phyloP scores from a whole-genome alignment of 2,113 vertebrate species.

The Etia nguti region DNA sequence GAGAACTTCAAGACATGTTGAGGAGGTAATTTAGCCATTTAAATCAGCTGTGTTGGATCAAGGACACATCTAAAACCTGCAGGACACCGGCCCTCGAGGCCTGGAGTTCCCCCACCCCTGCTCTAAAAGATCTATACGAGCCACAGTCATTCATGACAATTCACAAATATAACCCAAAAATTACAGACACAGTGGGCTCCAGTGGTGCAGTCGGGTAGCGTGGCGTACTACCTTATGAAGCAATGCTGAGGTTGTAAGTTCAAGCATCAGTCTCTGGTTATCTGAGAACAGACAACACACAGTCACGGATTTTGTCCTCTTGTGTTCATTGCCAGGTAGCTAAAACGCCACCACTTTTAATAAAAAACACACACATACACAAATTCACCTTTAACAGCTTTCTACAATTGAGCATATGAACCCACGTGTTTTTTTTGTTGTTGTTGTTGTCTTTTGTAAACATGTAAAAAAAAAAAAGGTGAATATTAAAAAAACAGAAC shows the following conservation, averaged over 20 bases:
- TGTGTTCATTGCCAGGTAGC: constrained; percentile 69
- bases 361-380: neutral
- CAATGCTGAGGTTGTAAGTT: constrained; percentile 40
- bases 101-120: neutral
- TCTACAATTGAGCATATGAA: constrained; percentile 65
- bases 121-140: neutral
- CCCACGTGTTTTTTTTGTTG: constrained; percentile 28
- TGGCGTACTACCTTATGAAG: constrained; percentile 6
- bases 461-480: constrained; percentile 69
- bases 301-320: neutral
- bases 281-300: neutral
- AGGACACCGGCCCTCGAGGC: neutral
- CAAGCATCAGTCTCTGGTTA: constrained; percentile 27
- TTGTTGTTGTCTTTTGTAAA: constrained; percentile 11
- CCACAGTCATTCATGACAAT: neutral
- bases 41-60: neutral
- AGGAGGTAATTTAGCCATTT: neutral
- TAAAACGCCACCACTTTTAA: constrained; percentile 86
- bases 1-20: neutral
- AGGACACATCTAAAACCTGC: neutral
- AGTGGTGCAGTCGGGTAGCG: constrained; percentile 20
- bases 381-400: constrained; percentile 70
- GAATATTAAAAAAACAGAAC: neutral
- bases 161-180: neutral
- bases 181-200: neutral